Evolutionary conservation across 1,140 invertebrate genomes (phyloP).

Genomic region (Drosophila rufa): DNA sequence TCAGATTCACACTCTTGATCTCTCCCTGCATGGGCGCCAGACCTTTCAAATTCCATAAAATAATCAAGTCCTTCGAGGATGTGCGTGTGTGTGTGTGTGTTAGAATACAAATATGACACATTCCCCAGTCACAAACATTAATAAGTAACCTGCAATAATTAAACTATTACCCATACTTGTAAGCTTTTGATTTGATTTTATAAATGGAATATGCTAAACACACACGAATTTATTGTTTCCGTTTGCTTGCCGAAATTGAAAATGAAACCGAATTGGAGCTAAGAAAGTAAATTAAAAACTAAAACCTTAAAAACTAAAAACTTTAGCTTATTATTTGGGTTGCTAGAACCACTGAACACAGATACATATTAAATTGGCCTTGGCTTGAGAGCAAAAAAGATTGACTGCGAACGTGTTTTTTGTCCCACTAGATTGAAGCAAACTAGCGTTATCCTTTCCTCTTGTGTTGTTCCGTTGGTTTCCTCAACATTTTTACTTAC

Average conservation of each 20-base stretch:
- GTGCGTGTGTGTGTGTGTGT: constrained; percentile 34
- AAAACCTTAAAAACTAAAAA: constrained; percentile 7
- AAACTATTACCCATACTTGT: constrained; percentile 17
- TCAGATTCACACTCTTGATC: constrained; percentile 10
- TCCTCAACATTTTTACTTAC: constrained; percentile 39
- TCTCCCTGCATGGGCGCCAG: constrained; percentile 17
- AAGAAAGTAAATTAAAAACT: constrained; percentile 7
- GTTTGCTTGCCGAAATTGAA: constrained; percentile 52
- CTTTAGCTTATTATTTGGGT: constrained; percentile 13
- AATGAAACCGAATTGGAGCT: constrained; percentile 10
- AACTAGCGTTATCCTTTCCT: constrained; percentile 42
- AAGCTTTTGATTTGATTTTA: constrained; percentile 34
- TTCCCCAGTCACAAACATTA: constrained; percentile 2
- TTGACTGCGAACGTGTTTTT: constrained; percentile 41
- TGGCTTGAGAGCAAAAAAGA: constrained; percentile 41
- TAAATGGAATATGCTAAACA: constrained; percentile 49
- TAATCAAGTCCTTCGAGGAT: constrained; percentile 13
- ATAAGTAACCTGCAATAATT: constrained; percentile 16
- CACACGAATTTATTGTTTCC: constrained; percentile 47
- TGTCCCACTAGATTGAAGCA: constrained; percentile 31
- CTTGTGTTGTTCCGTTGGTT: constrained; percentile 23
- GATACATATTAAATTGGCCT: constrained; percentile 21
- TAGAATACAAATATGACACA: constrained; percentile 24
- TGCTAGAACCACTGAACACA: constrained; percentile 32
- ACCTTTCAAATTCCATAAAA: neutral